Conservation (phyloP, 2,797 vertebrate genomes). For the Acanthurus tractus region DNA sequence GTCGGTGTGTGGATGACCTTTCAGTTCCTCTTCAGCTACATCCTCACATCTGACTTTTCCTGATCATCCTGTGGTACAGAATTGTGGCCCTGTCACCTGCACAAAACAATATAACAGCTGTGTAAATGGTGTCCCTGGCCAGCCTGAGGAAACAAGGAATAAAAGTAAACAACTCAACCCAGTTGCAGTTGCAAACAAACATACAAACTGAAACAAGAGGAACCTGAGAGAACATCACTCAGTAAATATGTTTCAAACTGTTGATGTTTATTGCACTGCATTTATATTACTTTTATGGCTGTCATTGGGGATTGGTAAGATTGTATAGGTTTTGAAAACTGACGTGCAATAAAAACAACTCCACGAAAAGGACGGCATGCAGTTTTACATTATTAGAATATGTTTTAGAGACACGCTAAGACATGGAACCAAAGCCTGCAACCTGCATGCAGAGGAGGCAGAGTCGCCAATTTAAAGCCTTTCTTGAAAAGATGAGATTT, state of each 20-base stretch:
- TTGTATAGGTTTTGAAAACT: no score
- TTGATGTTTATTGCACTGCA: slow-evolving; percentile 6
- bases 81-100: slow-evolving; percentile 4
- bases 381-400: no score
- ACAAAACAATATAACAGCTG: neutral
- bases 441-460: neutral
- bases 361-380: no score
- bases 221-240: neutral
- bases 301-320: no score
- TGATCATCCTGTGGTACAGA: slow-evolving; percentile 1
- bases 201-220: neutral
- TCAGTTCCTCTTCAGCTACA: neutral
- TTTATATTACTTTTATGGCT: neutral
- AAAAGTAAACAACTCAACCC: slow-evolving; percentile 1
- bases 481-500: slow-evolving; percentile 46
- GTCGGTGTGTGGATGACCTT: slow-evolving; percentile 11
- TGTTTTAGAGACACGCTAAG: neutral
- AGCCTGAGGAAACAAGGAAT: neutral
- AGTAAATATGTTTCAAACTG: neutral
- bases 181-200: neutral
- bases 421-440: slow-evolving; percentile 2
- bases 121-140: neutral
- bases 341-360: no score
- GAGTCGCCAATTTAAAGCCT: slow-evolving; percentile 31
- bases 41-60: neutral